Conservation (phyloP, 2,113 vertebrate genomes). For the Hiodon tergisus region DNA sequence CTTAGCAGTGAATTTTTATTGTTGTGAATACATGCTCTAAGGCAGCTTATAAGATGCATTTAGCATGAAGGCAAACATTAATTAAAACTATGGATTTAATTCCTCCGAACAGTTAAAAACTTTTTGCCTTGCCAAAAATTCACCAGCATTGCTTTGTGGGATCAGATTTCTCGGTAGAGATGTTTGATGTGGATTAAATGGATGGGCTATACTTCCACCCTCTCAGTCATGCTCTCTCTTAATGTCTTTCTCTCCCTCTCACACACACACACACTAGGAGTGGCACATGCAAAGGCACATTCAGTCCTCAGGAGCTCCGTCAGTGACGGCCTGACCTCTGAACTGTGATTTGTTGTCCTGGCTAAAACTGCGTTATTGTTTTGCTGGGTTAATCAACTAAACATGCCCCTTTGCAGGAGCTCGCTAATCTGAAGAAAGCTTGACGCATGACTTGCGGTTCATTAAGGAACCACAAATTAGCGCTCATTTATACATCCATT, state of each 20-base stretch:
- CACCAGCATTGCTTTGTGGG: no score
- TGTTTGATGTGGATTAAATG: neutral
- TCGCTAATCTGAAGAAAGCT: slow-evolving; percentile 6
- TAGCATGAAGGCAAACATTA: no score
- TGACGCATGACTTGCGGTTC: neutral
- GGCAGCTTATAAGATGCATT: no score
- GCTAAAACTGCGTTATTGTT: neutral
- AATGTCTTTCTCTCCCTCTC: no score
- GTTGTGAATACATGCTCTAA: no score
- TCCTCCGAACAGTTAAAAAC: no score
- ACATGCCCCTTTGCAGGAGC: neutral
- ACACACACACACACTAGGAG: neutral
- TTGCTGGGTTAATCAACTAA: slow-evolving; percentile 1
- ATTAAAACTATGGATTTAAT: no score
- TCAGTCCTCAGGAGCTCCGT: neutral
- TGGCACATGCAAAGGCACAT: neutral
- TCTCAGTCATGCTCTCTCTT: neutral
- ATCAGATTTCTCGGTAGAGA: no score
- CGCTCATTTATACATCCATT: slow-evolving; percentile 8
- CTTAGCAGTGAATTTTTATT: no score
- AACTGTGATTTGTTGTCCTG: neutral
- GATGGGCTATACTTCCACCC: no score
- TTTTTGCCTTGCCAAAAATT: no score
- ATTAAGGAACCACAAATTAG: slow-evolving; percentile 4
- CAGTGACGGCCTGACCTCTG: slow-evolving; percentile 3